Base-by-base conservation (phyloP, 2,113 vertebrate species). In the Halcyon malimbica region DNA sequence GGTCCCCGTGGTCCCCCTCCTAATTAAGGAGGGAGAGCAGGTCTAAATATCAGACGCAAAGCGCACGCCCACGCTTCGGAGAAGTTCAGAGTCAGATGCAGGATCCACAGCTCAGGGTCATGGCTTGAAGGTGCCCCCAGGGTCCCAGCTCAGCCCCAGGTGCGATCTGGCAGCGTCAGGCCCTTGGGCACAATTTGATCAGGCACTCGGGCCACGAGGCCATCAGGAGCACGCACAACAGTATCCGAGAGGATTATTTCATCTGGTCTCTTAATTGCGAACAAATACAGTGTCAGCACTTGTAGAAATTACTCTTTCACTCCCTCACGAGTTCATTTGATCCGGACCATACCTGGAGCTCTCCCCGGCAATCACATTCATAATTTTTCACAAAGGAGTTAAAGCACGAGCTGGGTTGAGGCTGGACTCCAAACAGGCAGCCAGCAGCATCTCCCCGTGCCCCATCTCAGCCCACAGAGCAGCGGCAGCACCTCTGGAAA, bases 41-140 rank as follows among this genome's bases (percentile, higher is more conserved):
- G 54, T 17, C 46, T 35, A 33, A 14, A 2, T 12, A 14, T 11
- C 50, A 59, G 67, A 31, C n/a, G 54, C 69, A 25, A 29, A 65
- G 78, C 5, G 4, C 4, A 24, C 10, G 5, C 20, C 35, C 3
- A 3, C 1, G 0, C 29, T 15, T 33, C 2, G 11, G 56, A 26
- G 82, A 46, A 67, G 41, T 35, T 35, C 4, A 37, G 64, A 89
- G 69, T 20, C 17, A 8, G 88, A 37, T 9, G 63, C 10, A 26
- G 57, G 56, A 68, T 19, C 41, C 35, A 1, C 5, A 4, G 65
- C n/a, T 64, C 4, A 1, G 50, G 62, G 41, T 13, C 1, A 2
- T 1, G 21, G 53, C 57, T 63, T 24, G n/a, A 41, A 26, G 82
- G 5, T 4, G 10, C 23, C 24, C 37, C 25, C 3, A 1, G 26